Conservation (phyloP, 1,140 invertebrate species). For the Asbolus verrucosus region DNA sequence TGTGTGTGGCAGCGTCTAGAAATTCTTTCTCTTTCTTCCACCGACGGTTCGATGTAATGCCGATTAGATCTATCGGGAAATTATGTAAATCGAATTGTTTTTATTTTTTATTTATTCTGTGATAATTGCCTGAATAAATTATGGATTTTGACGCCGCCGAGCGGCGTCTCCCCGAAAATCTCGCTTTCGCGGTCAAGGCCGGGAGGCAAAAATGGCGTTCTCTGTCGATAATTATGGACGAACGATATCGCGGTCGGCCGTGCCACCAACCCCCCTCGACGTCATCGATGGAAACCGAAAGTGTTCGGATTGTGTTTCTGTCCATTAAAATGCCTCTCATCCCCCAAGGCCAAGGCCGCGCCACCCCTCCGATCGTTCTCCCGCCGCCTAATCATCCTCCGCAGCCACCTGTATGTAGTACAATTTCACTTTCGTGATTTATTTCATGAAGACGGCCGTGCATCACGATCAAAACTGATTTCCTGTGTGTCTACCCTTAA, state of each 20-base stretch:
- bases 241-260: no score
- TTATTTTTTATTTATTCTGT: not conserved
- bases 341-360: slow-evolving; percentile 21
- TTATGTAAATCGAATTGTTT: slow-evolving; percentile 8
- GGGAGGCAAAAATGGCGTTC: not conserved
- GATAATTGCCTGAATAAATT: slow-evolving; percentile 4
- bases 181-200: slow-evolving; percentile 1
- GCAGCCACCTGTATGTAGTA: slow-evolving; percentile 40
- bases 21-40: slow-evolving; percentile 1
- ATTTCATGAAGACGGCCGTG: not conserved
- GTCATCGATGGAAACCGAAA: slow-evolving; percentile 19
- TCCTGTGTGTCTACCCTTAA: slow-evolving; percentile 46
- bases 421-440: slow-evolving; percentile 49
- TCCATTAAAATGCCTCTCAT: slow-evolving; percentile 23
- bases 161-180: no score
- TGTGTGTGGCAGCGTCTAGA: not conserved
- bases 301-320: slow-evolving; percentile 33
- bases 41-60: slow-evolving; percentile 2
- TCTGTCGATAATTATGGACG: no score
- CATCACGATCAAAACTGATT: slow-evolving; percentile 43
- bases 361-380: slow-evolving; percentile 1
- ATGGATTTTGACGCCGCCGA: not conserved
- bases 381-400: not conserved
- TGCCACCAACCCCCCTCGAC: not conserved
- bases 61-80: slow-evolving; percentile 1